Evolutionary conservation across 2,888 invertebrate genomes (phyloP).

Genomic region (Tridacna gigas): DNA sequence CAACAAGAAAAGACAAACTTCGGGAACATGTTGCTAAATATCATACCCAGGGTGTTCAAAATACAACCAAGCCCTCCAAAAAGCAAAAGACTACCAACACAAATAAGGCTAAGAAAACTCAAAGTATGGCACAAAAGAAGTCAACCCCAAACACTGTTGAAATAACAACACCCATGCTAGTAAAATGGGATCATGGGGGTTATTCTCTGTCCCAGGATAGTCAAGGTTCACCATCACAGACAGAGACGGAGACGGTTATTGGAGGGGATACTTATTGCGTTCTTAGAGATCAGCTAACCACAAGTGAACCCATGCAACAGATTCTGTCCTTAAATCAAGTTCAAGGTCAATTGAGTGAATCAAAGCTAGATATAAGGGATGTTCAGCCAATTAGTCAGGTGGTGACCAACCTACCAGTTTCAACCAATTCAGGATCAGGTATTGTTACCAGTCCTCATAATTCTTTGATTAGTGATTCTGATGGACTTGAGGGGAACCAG

Average conservation of each 20-base stretch:
- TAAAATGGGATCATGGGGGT: conserved; percentile 66
- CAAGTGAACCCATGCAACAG: conserved; percentile 34
- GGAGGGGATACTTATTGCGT: conserved; percentile 42
- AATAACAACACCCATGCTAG: conserved; percentile 48
- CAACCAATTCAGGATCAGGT: background rate
- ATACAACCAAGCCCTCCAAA: conserved; percentile 44
- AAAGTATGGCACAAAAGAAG: conserved; percentile 10
- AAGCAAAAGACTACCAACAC: conserved; percentile 49
- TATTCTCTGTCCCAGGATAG: conserved; percentile 54
- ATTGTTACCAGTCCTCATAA: conserved; percentile 7
- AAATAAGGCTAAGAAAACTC: conserved; percentile 42
- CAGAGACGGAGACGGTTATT: background rate
- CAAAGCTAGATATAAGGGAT: background rate
- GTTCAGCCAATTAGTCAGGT: background rate
- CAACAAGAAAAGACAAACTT: conserved; percentile 88
- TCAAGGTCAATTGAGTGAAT: conserved; percentile 35
- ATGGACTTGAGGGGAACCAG: background rate
- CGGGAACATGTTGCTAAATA: conserved; percentile 87
- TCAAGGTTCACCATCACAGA: conserved; percentile 16
- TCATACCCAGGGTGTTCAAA: conserved; percentile 82
- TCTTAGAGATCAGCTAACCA: conserved; percentile 49
- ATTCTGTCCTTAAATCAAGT: conserved; percentile 50
- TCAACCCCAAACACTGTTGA: conserved; percentile 10
- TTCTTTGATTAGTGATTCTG: background rate
- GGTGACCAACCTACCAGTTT: conserved; percentile 6